Percentiles rank a stretch among this genome's conserved stretches.
These are phyloP conservation scores for Podarcis muralis DNA, from an alignment of 2,113 vertebrate genomes.

Conservation along the genomic window DNA sequence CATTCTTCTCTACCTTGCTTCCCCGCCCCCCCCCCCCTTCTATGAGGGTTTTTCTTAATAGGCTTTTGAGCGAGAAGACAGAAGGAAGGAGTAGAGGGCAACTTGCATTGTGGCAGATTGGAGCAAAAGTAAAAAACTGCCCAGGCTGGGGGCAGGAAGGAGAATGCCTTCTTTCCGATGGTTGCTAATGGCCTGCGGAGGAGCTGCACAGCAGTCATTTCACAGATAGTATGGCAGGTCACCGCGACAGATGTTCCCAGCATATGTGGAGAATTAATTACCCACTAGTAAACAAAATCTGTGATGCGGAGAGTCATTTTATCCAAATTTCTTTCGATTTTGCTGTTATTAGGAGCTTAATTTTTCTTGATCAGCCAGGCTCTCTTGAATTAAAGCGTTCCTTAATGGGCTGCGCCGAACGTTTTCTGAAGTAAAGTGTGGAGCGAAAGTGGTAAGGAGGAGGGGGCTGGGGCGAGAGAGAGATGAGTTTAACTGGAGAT, in stretches of 20 bases:
- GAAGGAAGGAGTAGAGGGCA: conserved; percentile 19
- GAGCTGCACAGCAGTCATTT: conserved; percentile 90
- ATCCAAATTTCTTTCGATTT: conserved; percentile 95
- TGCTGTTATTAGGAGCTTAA: conserved; percentile 91
- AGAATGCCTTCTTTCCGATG: conserved; percentile 78
- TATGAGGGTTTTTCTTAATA: not conserved
- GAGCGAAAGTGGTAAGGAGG: conserved; percentile 33
- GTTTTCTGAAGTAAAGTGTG: conserved; percentile 62
- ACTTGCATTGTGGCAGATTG: conserved; percentile 40
- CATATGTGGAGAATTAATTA: conserved; percentile 99
- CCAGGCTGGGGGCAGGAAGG: conserved; percentile 61
- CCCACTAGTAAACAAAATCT: conserved; percentile 99
- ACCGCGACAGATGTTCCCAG: conserved; percentile 98
- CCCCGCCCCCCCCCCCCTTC: not conserved
- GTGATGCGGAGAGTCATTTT: conserved; percentile 95
- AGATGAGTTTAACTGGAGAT: conserved; percentile 67
- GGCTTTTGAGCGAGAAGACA: conserved; percentile 1
- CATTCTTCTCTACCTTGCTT: conserved; percentile 9
- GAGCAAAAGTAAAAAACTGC: conserved; percentile 58
- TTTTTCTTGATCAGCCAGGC: conserved; percentile 94
- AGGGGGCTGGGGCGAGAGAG: conserved; percentile 16
- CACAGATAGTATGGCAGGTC: conserved; percentile 95
- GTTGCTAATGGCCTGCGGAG: conserved; percentile 92
- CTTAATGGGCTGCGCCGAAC: conserved; percentile 76
- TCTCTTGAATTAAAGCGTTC: conserved; percentile 81